These are phyloP conservation scores for Stichopus horrens DNA, from an alignment of 53 echinoderm and acorn worm genomes.

Conservation along the genomic window DNA sequence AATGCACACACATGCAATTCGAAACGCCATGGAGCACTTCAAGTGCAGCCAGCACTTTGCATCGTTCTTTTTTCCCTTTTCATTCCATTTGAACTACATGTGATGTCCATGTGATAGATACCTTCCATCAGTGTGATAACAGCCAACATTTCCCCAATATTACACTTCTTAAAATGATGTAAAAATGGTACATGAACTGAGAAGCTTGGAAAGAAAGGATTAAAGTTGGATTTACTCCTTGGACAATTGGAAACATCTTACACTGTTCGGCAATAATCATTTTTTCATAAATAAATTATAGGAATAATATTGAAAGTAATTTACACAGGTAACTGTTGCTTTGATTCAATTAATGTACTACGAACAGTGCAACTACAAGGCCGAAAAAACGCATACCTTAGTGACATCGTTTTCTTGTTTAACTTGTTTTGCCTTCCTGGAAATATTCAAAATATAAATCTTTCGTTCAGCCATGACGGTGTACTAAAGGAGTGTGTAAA, in stretches of 20 bases:
- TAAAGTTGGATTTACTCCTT: neutral
- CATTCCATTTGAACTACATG: slow-evolving; percentile 1
- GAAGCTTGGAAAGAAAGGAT: neutral
- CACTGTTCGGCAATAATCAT: neutral
- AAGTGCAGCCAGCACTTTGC: neutral
- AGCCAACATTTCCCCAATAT: neutral
- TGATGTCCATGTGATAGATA: slow-evolving; percentile 13
- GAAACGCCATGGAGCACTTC: neutral
- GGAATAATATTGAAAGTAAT: too few species aligned
- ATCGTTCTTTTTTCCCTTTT: neutral
- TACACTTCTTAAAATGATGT: neutral
- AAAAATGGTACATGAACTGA: neutral
- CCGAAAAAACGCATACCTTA: too few species aligned
- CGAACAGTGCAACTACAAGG: too few species aligned
- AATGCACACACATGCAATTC: too few species aligned
- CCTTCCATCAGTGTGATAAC: neutral
- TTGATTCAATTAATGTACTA: too few species aligned
- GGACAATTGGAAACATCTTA: neutral
- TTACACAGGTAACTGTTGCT: too few species aligned
- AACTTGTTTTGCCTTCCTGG: too few species aligned
- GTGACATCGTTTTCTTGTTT: too few species aligned
- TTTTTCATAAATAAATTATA: too few species aligned
- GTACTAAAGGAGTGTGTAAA: too few species aligned
- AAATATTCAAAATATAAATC: too few species aligned
- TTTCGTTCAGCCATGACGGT: too few species aligned